Conservation (phyloP, 2,888 invertebrate species). For the Globia sparganii region DNA sequence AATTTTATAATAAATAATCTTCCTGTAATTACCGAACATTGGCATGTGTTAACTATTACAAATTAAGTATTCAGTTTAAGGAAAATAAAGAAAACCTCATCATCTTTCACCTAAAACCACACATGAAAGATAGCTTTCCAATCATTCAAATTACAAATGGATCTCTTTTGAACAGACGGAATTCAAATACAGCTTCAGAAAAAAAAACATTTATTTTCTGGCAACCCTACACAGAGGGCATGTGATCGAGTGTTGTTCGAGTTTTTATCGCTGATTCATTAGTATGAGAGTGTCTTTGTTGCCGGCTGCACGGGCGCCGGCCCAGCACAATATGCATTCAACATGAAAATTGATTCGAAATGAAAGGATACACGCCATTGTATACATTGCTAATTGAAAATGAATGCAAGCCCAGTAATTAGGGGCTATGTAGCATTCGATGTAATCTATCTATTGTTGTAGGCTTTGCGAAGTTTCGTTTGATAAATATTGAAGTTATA, state of each 20-base stretch:
- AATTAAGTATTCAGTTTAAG: background rate
- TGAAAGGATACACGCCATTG: constrained; percentile 77
- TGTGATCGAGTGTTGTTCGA: constrained; percentile 87
- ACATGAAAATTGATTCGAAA: constrained; percentile 83
- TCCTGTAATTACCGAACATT: background rate
- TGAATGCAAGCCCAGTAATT: constrained; percentile 60
- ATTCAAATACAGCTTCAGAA: background rate
- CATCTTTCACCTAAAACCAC: background rate
- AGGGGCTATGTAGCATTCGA: constrained; percentile 51
- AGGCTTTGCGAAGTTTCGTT: constrained; percentile 21
- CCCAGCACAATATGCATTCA: constrained; percentile 79
- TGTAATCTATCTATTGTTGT: constrained; percentile 52
- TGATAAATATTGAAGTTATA: constrained; percentile 8
- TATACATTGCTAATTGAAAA: constrained; percentile 72
- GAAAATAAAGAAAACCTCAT: background rate
- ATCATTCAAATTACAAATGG: background rate
- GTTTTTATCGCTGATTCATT: constrained; percentile 90
- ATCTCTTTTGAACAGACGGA: background rate
- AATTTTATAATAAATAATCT: background rate
- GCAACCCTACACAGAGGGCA: constrained; percentile 81
- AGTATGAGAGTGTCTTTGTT: constrained; percentile 89
- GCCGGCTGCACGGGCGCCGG: constrained; percentile 71
- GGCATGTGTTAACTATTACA: background rate
- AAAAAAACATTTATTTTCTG: constrained; percentile 17
- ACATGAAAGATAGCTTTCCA: background rate